Conservation (phyloP, 2,113 vertebrate genomes). For the Oreochromis tanganicae region DNA sequence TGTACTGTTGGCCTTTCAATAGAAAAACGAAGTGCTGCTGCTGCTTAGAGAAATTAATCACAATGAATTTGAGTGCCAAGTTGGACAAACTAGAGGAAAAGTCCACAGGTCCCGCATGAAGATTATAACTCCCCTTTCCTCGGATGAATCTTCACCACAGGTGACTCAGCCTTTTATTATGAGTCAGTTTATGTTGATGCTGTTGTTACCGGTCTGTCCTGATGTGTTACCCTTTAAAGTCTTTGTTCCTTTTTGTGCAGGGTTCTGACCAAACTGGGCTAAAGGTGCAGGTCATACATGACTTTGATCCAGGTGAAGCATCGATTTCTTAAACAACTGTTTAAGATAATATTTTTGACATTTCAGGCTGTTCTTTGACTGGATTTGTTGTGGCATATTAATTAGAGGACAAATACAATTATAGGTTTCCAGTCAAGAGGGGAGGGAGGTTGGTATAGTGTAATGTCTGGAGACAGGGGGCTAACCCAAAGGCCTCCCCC, state of each 20-base stretch:
- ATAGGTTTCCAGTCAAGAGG: neutral
- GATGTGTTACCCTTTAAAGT: neutral
- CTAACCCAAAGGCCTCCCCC: neutral
- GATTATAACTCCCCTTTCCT: slow-evolving; percentile 74
- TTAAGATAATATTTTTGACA: neutral
- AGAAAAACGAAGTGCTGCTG: slow-evolving; percentile 79
- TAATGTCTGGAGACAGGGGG: neutral
- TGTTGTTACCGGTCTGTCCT: neutral
- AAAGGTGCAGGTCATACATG: slow-evolving; percentile 81
- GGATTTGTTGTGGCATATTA: neutral
- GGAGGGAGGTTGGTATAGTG: neutral
- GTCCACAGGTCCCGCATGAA: slow-evolving; percentile 73
- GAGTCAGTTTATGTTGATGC: neutral
- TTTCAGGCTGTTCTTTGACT: neutral
- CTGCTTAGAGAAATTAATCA: slow-evolving; percentile 70
- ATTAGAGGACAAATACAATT: neutral
- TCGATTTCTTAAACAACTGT: neutral
- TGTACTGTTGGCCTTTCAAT: neutral
- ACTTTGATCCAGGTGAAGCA: slow-evolving; percentile 82
- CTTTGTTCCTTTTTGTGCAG: slow-evolving; percentile 35
- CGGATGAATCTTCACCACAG: slow-evolving; percentile 3
- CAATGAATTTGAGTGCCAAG: slow-evolving; percentile 77
- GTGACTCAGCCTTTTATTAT: slow-evolving; percentile 17
- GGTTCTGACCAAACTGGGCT: slow-evolving; percentile 21
- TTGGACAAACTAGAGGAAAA: slow-evolving; percentile 65